Percentiles rank a stretch among this genome's conserved stretches.
phyloP scores from a whole-genome alignment of 2,888 invertebrate species.

The Pristionchus mayeri region DNA sequence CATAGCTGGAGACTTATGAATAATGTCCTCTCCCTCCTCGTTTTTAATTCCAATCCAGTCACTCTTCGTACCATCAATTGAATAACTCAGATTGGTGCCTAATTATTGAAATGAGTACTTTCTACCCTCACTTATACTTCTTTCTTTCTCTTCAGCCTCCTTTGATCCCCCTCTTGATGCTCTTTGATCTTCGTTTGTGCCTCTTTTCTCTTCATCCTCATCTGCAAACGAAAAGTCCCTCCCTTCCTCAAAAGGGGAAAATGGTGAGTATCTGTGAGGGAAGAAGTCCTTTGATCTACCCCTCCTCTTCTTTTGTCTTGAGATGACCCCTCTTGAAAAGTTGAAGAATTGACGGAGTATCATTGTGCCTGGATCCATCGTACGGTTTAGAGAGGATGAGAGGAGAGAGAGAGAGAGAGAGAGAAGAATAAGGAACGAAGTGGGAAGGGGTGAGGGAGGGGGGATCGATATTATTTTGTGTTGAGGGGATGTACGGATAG shows the following conservation, averaged over 20 bases:
- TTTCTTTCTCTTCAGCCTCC: not conserved
- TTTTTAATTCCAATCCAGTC: conserved; percentile 6
- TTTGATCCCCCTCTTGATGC: not conserved
- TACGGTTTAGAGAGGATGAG: not conserved
- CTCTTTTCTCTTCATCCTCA: not conserved
- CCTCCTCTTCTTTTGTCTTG: not conserved
- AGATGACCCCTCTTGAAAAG: not conserved
- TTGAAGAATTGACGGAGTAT: not conserved
- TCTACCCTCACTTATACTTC: not conserved
- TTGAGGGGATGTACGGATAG: conserved; percentile 1
- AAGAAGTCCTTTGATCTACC: not conserved
- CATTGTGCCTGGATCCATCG: not conserved
- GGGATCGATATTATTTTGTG: conserved; percentile 34
- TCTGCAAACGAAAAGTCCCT: not conserved
- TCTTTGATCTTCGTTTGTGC: not conserved
- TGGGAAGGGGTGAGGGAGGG: conserved; percentile 13
- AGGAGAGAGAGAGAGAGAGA: not conserved
- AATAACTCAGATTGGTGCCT: not conserved
- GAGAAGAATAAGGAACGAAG: not conserved
- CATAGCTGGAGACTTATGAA: not conserved
- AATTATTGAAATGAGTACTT: not conserved
- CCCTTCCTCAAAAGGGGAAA: not conserved
- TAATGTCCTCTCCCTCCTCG: not conserved
- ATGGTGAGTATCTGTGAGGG: not conserved
- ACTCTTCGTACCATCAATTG: not conserved